phyloP scores from a whole-genome alignment of 1,140 invertebrate species.

The Drosophila eugracilis region DNA sequence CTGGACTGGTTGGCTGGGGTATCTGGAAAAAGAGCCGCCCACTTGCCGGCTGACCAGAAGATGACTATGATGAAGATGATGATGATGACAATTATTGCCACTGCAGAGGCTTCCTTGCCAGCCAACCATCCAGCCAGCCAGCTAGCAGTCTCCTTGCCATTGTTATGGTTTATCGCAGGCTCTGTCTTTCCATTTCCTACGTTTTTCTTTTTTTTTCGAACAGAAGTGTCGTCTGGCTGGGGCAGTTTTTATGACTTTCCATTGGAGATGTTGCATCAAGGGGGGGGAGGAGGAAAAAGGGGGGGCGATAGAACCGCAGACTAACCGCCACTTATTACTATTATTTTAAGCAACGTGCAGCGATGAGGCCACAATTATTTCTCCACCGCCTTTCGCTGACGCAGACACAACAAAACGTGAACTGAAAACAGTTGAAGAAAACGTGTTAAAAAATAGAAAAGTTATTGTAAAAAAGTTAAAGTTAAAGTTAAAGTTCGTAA shows the following conservation, averaged over 20 bases:
- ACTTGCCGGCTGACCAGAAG: slow-evolving; percentile 75
- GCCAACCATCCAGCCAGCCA: too few relatives aligned
- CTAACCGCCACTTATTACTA: slow-evolving; percentile 72
- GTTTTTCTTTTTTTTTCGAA: background rate
- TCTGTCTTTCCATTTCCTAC: slow-evolving; percentile 17
- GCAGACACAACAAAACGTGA: slow-evolving; percentile 22
- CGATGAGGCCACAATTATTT: slow-evolving; percentile 77
- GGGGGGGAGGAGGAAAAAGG: slow-evolving; percentile 1
- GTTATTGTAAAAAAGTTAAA: too few relatives aligned
- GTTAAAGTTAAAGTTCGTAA: too few relatives aligned
- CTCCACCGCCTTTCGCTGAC: slow-evolving; percentile 20
- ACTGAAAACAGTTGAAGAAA: background rate
- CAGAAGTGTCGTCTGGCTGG: slow-evolving; percentile 52
- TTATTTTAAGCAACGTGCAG: slow-evolving; percentile 79
- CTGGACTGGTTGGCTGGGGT: too few relatives aligned
- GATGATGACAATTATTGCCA: slow-evolving; percentile 79
- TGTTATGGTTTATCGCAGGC: slow-evolving; percentile 58
- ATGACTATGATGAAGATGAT: slow-evolving; percentile 45
- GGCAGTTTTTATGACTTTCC: slow-evolving; percentile 70
- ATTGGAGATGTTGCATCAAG: slow-evolving; percentile 41
- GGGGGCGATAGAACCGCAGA: slow-evolving; percentile 55
- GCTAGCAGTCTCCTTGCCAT: slow-evolving; percentile 45
- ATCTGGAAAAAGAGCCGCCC: slow-evolving; percentile 60
- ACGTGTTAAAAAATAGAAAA: too few relatives aligned
- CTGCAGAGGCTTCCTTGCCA: slow-evolving; percentile 43